These are phyloP conservation scores for Ctenosaura bakeri DNA, from an alignment of 2,797 vertebrate genomes.

Conservation along the genomic window DNA sequence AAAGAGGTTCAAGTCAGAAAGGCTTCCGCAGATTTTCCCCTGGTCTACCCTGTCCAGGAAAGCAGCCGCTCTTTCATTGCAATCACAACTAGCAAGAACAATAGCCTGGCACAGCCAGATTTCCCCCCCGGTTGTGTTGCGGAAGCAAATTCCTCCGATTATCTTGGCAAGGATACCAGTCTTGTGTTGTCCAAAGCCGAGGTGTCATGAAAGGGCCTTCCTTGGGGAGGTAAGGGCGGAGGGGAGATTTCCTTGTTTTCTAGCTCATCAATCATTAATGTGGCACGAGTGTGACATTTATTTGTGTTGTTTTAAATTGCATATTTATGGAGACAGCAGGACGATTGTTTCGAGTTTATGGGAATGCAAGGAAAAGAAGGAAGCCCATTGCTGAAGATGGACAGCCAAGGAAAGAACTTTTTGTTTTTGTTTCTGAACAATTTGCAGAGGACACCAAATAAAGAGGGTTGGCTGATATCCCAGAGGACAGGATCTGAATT, in stretches of 20 bases:
- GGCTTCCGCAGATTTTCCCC: not conserved
- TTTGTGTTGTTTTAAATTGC: not conserved
- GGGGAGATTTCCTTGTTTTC: not conserved
- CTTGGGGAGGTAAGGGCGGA: too few relatives aligned
- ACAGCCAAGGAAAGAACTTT: too few relatives aligned
- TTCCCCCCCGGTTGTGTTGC: not conserved
- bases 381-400: not conserved
- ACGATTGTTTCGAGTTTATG: not conserved
- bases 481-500: too few relatives aligned
- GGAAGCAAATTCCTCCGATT: too few relatives aligned
- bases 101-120: not conserved
- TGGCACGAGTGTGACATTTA: not conserved
- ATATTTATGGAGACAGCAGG: not conserved
- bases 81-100: not conserved
- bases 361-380: not conserved
- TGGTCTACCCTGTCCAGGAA: not conserved
- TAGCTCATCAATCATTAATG: not conserved
- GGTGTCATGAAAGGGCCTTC: not conserved
- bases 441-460: too few relatives aligned
- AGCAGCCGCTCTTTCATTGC: not conserved
- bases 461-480: too few relatives aligned
- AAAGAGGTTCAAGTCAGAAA: not conserved
- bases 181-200: not conserved
- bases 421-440: too few relatives aligned
- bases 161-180: not conserved